Conservation (phyloP, 2,797 vertebrate species). For the Erethizon dorsatum region DNA sequence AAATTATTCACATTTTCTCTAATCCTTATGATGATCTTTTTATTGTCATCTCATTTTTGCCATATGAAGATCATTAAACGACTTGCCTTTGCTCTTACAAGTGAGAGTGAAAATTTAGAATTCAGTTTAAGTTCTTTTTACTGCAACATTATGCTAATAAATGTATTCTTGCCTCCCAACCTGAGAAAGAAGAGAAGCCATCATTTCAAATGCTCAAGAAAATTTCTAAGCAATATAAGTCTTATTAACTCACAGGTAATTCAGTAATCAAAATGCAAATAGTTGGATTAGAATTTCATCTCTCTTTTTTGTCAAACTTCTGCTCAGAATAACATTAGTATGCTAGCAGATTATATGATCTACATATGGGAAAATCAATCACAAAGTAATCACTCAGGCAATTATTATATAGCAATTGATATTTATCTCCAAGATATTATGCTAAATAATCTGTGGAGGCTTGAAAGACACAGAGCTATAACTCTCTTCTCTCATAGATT, state of each 20-base stretch:
- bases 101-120: background rate
- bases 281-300: constrained; percentile 66
- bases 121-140: constrained; percentile 49
- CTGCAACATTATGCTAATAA: background rate
- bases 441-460: constrained; percentile 48
- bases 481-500: background rate
- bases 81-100: background rate
- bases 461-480: constrained; percentile 22
- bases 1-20: background rate
- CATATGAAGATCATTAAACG: background rate
- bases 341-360: constrained; percentile 39
- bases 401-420: constrained; percentile 62
- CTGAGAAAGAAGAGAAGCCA: constrained; percentile 33
- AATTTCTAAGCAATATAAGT: constrained; percentile 64
- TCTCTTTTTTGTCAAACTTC: constrained; percentile 21
- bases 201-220: constrained; percentile 53
- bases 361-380: constrained; percentile 53
- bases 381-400: constrained; percentile 59
- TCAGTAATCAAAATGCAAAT: constrained; percentile 78
- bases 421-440: constrained; percentile 35
- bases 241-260: constrained; percentile 39
- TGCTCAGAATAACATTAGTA: constrained; percentile 56
- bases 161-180: background rate
- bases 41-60: background rate
- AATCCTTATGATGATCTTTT: background rate